Conservation (phyloP, 1,140 invertebrate genomes). For the Drosophila triauraria region DNA sequence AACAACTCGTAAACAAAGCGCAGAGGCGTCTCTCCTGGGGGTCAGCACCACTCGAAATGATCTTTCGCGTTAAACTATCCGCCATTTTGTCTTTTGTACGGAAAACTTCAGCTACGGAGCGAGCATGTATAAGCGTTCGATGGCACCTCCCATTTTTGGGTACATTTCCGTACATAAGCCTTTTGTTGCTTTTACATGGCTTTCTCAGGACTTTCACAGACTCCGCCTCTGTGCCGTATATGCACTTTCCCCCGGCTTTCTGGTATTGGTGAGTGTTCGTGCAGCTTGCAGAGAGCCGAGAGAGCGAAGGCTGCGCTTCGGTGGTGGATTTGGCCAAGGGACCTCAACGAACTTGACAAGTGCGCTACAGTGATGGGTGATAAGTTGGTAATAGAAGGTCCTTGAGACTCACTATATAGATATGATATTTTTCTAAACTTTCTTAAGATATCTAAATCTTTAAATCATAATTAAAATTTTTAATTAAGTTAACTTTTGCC, state of each 20-base stretch:
- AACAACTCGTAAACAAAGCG: slow-evolving; percentile 81
- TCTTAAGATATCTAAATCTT: neutral
- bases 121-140: slow-evolving; percentile 24
- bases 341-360: slow-evolving; percentile 31
- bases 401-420: no score
- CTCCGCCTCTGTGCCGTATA: slow-evolving; percentile 76
- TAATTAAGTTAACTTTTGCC: no score
- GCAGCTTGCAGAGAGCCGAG: slow-evolving; percentile 46
- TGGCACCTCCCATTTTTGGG: slow-evolving; percentile 56
- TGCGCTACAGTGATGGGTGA: slow-evolving; percentile 50
- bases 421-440: neutral
- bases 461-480: neutral
- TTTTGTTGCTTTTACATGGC: slow-evolving; percentile 35
- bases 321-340: slow-evolving; percentile 58
- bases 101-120: slow-evolving; percentile 4
- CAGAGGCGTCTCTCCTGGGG: slow-evolving; percentile 68
- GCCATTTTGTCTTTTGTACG: slow-evolving; percentile 65
- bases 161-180: slow-evolving; percentile 58
- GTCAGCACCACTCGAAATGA: slow-evolving; percentile 1
- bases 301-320: slow-evolving; percentile 39
- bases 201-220: slow-evolving; percentile 42
- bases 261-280: slow-evolving; percentile 63
- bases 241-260: slow-evolving; percentile 52
- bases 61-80: slow-evolving; percentile 12
- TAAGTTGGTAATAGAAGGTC: neutral